Evolutionary conservation across 2,797 vertebrate species (phyloP), one percentile per base, ranked within the genome.

Genomic region (Halcyon badia): DNA sequence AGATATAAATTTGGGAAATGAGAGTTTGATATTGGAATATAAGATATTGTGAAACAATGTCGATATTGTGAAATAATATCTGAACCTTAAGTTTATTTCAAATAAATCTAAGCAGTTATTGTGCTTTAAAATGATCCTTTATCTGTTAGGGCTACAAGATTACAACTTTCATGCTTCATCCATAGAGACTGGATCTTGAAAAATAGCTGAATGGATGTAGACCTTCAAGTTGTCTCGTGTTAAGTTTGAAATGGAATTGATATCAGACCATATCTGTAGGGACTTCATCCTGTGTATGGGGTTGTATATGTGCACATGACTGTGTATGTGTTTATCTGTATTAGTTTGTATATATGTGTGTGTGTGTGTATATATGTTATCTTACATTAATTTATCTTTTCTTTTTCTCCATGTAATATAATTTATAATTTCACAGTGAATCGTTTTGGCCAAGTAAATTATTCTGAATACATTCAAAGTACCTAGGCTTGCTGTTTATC

Each of bases 81-180:
- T 65, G 46, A 84, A 57, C 9, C 20, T 72, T 51, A 80, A 58
- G 9, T 42, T 91, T 85, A 28, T 85, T 73, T 87, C 26, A 48
- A 56, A 51, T 42, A 83, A 83, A 44, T 22, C 14, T 12, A 46
- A 76, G 37, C 10, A 69, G 35, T 76, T 86, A 83, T 39, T 6
- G 9, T 37, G 1, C 3, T 37, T 77, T 72, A 20, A 72, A 54
- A 39, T 25, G 3, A 58, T 28, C 9, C 22, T 66, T 57, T 46
- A 33, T 58, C 44, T 70, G 14, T 65, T 70, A 73, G 48, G 30
- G 5, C 30, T 86, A 17, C 11, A 58, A 75, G 19, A 49, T 56
- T 78, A 25, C 9, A 71, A 5, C 17, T 81, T 84, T 42, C 10
- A 21, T 71, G 7, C n/a, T 75, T 71, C 19, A 20, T 52, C 42